Percentiles rank a stretch among this genome's conserved stretches.
Conservation (phyloP, 2,797 vertebrate genomes). For the Brachyrhaphis roseni region DNA sequence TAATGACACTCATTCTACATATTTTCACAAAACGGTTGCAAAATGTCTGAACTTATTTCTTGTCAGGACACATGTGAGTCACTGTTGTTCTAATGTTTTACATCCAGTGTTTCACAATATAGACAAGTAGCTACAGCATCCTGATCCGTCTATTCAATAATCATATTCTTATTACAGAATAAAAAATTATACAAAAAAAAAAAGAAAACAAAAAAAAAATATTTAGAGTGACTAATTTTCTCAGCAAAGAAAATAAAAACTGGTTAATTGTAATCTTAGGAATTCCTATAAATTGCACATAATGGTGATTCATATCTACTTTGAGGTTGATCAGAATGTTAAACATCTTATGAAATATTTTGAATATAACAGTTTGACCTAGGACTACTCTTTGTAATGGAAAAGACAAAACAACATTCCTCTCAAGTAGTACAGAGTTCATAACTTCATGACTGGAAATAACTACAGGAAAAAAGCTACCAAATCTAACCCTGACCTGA, state of each 20-base stretch:
- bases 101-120: neutral
- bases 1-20: neutral
- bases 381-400: neutral
- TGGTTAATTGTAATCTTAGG: too few species aligned
- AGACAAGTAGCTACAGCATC: neutral
- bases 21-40: neutral
- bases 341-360: neutral
- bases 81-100: neutral
- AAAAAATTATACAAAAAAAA: too few species aligned
- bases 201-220: neutral
- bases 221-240: neutral
- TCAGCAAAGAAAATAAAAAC: neutral
- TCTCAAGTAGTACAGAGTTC: neutral
- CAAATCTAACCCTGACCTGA: neutral
- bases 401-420: neutral
- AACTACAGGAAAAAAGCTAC: neutral
- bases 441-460: neutral
- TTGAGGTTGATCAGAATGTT: neutral
- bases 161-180: neutral
- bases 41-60: neutral
- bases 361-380: neutral
- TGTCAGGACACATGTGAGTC: neutral
- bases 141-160: neutral
- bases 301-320: neutral
- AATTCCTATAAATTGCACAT: neutral